These are phyloP conservation scores for Aphis craccivora DNA, from an alignment of 1,140 invertebrate genomes.

Conservation along the genomic window DNA sequence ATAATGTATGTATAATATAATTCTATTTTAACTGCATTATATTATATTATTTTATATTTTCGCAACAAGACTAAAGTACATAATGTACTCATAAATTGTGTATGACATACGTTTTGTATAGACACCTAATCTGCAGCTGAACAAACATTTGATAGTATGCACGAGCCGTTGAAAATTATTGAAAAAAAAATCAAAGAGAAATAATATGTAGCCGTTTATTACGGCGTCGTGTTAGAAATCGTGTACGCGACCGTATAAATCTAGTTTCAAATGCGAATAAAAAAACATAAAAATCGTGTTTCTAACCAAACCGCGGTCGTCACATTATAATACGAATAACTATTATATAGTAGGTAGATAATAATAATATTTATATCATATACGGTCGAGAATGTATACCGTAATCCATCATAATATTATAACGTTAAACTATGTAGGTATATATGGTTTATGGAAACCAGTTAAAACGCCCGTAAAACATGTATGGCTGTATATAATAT, in stretches of 20 bases:
- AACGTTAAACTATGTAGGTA: not conserved
- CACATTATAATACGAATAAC: not conserved
- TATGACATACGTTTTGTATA: not conserved
- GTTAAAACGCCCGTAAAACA: not conserved
- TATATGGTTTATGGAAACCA: not conserved
- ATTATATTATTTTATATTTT: not conserved
- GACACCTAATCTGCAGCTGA: not conserved
- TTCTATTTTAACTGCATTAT: not conserved
- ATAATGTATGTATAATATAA: no score
- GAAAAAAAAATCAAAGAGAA: not conserved
- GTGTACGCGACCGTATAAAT: not conserved
- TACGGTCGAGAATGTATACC: not conserved
- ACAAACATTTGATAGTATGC: not conserved
- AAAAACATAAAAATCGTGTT: not conserved
- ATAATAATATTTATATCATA: no score
- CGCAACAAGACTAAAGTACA: not conserved
- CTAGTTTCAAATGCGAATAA: not conserved
- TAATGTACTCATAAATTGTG: not conserved
- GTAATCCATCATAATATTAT: conserved; percentile 1
- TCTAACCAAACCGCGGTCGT: not conserved
- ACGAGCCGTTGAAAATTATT: not conserved
- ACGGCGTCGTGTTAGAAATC: not conserved
- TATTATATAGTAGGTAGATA: no score
- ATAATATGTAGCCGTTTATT: not conserved
- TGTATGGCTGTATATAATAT: not conserved